These are phyloP conservation scores for Acleris holmiana DNA, from an alignment of 2,888 invertebrate species.

Conservation along the genomic window DNA sequence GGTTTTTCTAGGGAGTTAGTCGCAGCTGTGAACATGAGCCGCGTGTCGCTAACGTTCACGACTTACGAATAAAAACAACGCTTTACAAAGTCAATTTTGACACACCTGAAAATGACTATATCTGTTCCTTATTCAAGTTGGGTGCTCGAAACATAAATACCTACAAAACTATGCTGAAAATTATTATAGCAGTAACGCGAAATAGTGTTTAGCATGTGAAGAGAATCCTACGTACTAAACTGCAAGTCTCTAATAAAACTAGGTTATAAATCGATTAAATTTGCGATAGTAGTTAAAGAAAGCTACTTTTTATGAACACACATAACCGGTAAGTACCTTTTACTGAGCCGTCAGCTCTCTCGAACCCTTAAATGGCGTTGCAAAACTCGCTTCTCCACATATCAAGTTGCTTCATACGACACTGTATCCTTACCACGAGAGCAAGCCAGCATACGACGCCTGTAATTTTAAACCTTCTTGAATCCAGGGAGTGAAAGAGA, in stretches of 20 bases:
- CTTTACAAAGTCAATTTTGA: not conserved
- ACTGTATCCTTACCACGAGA: constrained; percentile 18
- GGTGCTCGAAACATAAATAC: no score
- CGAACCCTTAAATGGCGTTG: constrained; percentile 42
- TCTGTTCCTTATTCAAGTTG: no score
- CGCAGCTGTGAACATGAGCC: constrained; percentile 43
- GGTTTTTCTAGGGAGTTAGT: constrained; percentile 31
- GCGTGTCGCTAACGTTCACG: constrained; percentile 33
- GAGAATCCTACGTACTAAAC: not conserved
- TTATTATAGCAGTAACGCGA: no score
- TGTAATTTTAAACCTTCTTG: no score
- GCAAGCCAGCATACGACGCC: not conserved
- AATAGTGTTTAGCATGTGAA: no score
- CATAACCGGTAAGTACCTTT: constrained; percentile 3
- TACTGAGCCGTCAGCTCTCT: constrained; percentile 43
- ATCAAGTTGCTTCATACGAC: constrained; percentile 28
- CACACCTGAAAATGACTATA: no score
- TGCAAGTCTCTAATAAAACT: constrained; percentile 7
- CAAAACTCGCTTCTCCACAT: constrained; percentile 29
- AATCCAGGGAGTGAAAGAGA: no score
- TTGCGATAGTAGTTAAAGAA: constrained; percentile 22
- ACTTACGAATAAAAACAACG: not conserved
- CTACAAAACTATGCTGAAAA: no score
- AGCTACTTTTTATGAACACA: constrained; percentile 28
- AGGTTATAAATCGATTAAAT: constrained; percentile 29